Conservation (phyloP, 2,888 invertebrate species). For the Ctenicera cuprea region DNA sequence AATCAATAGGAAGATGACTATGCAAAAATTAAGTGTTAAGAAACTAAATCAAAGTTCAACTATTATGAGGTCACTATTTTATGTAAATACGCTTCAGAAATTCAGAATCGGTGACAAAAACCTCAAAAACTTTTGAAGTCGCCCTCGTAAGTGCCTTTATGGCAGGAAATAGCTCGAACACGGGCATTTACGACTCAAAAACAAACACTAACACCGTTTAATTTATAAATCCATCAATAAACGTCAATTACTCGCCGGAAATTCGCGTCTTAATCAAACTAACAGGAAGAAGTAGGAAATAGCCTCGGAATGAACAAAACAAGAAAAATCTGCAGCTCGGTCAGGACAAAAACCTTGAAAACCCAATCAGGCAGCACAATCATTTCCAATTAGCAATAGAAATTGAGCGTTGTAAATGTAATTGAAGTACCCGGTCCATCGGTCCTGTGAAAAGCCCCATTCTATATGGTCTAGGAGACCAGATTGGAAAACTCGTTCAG, state of each 20-base stretch:
- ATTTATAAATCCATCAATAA: constrained; percentile 42
- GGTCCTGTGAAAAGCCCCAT: neutral
- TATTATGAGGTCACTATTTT: no score
- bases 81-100: no score
- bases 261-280: constrained; percentile 29
- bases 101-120: no score
- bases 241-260: constrained; percentile 30
- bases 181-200: constrained; percentile 24
- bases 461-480: neutral
- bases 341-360: neutral
- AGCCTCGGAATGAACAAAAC: neutral
- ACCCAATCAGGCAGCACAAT: constrained; percentile 4
- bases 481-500: constrained; percentile 18
- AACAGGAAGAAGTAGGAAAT: constrained; percentile 12
- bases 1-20: neutral
- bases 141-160: neutral
- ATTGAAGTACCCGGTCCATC: constrained; percentile 6
- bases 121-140: neutral
- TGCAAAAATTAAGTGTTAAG: no score
- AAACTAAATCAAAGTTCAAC: no score
- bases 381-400: constrained; percentile 23
- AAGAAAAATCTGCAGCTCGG: neutral
- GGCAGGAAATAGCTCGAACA: neutral
- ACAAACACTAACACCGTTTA: constrained; percentile 21
- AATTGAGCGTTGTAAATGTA: constrained; percentile 14